Evolutionary conservation across 1,140 invertebrate species (phyloP), one percentile per base, ranked within the genome.

Genomic region (Lanistes nyassanus): DNA sequence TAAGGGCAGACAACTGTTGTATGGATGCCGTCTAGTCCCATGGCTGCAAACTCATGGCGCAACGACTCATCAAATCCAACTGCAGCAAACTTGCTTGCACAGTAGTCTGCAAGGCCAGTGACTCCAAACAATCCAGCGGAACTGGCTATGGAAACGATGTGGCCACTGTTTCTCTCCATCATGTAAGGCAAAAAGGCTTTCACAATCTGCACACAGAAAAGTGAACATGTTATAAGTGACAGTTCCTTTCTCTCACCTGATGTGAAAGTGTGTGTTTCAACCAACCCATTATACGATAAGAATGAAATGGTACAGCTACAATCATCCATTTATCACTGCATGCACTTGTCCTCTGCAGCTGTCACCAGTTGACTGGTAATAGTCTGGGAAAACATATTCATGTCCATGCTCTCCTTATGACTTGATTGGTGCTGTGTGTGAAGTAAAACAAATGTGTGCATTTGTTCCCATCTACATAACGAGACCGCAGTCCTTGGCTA

Each of bases 131-230:
- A 91, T n/a, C 97, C 98, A 29, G 97, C 97, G 81, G 97, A 92
- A 62, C 96, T 98, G 0, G 97, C 95, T 72, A 99, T 94, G 3
- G 96, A 98, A 0, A 99, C 97, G 77, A 99, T 94, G 83, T 99
- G 98, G 0, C 98, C 98, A 73, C 93, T 92, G 85, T 96, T 94
- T 26, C 92, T 90, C 13, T 88, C 79, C 74, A 94, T 92, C 91
- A 99, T 95, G 66, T 94, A 92, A 0, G 96, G 96, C 29, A 99
- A 90, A 88, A 94, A 93, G 2, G 91, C 89, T 85, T 93, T 93
- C 3, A 88, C 83, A 36, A 91, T 92, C 92, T 93, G 87, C 34
- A 85, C 23, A 68, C 13, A n/a, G 13, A 47, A 68, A 39, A 4
- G 9, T 47, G 1, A 39, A 31, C n/a, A 23, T 3, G 23, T 21